These are phyloP conservation scores for Lamellibrachia satsuma DNA, from an alignment of 2,888 invertebrate genomes.

Conservation along the genomic window DNA sequence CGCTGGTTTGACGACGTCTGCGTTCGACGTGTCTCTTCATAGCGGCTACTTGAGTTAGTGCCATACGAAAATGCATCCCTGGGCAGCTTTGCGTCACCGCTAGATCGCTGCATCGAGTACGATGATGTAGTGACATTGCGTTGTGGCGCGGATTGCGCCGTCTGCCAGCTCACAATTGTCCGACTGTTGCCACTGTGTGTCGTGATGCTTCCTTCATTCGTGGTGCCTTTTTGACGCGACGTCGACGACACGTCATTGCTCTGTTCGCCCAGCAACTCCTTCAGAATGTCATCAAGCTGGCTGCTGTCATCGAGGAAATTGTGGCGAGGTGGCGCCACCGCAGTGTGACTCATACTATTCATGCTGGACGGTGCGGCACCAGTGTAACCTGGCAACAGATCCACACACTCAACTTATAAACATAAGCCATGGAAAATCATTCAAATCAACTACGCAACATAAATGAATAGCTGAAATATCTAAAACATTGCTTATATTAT, in stretches of 20 bases:
- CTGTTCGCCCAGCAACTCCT: conserved; percentile 61
- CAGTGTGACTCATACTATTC: neutral
- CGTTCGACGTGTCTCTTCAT: neutral
- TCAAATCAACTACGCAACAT: too few relatives aligned
- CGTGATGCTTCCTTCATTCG: conserved; percentile 39
- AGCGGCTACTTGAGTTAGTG: neutral
- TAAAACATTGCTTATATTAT: too few relatives aligned
- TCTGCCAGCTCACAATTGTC: conserved; percentile 41
- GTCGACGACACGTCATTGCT: conserved; percentile 23
- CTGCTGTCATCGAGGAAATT: conserved; percentile 48
- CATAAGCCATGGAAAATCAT: neutral
- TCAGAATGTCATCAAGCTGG: conserved; percentile 62
- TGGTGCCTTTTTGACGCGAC: neutral
- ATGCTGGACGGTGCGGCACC: neutral
- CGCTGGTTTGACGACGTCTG: neutral
- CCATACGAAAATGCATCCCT: neutral
- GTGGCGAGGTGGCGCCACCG: conserved; percentile 13
- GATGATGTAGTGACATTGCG: neutral
- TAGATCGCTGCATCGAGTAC: neutral
- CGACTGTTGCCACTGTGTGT: conserved; percentile 40
- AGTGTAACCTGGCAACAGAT: conserved; percentile 6
- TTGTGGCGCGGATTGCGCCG: conserved; percentile 37
- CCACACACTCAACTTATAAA: neutral
- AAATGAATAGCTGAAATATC: too few relatives aligned
- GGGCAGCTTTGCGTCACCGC: neutral